Conservation (phyloP, 2,888 invertebrate species). For the Acleris cristana region DNA sequence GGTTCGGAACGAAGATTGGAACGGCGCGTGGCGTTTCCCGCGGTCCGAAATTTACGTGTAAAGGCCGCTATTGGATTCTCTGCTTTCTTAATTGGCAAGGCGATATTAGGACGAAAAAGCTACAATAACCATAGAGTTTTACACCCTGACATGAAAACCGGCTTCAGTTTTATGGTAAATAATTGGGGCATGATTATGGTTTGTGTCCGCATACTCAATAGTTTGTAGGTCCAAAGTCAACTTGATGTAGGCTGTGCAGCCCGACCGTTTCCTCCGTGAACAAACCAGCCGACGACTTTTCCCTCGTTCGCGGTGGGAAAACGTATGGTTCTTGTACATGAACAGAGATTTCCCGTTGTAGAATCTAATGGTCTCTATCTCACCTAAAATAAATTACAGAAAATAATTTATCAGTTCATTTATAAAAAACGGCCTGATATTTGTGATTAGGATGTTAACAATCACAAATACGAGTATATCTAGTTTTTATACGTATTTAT, state of each 20-base stretch:
- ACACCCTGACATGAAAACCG: slow-evolving; percentile 7
- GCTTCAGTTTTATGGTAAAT: background rate
- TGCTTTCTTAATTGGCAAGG: background rate
- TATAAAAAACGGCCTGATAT: background rate
- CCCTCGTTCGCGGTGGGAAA: slow-evolving; percentile 40
- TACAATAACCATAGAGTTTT: background rate
- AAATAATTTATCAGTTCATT: background rate
- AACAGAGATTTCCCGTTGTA: slow-evolving; percentile 29
- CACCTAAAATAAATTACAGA: slow-evolving; percentile 1
- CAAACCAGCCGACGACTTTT: slow-evolving; percentile 42
- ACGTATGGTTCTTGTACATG: slow-evolving; percentile 41
- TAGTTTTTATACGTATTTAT: background rate
- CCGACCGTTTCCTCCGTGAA: slow-evolving; percentile 41
- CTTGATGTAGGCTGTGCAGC: slow-evolving; percentile 40
- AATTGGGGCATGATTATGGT: slow-evolving; percentile 44
- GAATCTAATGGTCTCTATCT: background rate
- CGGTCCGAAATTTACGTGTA: no score
- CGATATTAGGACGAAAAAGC: background rate
- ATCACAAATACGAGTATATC: background rate
- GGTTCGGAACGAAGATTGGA: no score
- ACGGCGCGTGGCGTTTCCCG: no score
- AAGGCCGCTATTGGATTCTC: no score
- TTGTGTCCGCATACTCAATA: slow-evolving; percentile 34
- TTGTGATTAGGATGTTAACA: no score
- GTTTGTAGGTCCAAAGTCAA: slow-evolving; percentile 24